These are phyloP conservation scores for Iphiclides podalirius DNA, from an alignment of 2,888 invertebrate genomes.

Conservation along the genomic window DNA sequence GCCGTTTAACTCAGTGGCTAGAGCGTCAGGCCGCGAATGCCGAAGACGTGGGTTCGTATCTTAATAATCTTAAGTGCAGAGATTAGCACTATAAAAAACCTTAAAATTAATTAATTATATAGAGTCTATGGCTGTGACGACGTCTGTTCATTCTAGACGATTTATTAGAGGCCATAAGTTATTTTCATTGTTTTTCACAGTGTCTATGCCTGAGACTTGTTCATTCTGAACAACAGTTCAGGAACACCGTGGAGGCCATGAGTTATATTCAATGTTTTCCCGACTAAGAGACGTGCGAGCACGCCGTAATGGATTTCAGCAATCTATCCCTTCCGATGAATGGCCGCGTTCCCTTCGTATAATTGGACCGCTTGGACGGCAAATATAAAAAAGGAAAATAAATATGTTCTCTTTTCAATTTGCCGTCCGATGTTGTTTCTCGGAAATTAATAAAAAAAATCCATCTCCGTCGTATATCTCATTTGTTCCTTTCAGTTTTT, in stretches of 20 bases:
- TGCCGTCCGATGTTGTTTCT: neutral
- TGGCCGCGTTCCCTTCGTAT: neutral
- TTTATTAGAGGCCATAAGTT: too few species aligned
- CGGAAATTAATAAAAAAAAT: neutral
- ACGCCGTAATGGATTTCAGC: neutral
- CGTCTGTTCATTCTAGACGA: too few species aligned
- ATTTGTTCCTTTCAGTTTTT: neutral
- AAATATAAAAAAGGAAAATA: neutral
- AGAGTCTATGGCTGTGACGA: too few species aligned
- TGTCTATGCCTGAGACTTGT: too few species aligned
- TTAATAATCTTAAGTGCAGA: too few species aligned
- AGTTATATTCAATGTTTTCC: conserved; percentile 11
- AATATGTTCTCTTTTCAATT: neutral
- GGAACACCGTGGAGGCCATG: neutral
- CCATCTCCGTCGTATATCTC: neutral
- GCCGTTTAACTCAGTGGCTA: too few species aligned
- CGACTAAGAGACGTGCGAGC: neutral
- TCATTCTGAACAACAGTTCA: too few species aligned
- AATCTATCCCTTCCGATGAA: conserved; percentile 4
- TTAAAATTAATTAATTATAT: too few species aligned
- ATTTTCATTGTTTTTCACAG: too few species aligned
- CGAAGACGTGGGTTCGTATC: too few species aligned
- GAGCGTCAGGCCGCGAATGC: too few species aligned
- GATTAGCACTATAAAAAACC: too few species aligned
- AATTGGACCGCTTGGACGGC: neutral